Evolutionary conservation across 2,888 invertebrate genomes (phyloP).

Genomic region (Caenorhabditis sp.): DNA sequence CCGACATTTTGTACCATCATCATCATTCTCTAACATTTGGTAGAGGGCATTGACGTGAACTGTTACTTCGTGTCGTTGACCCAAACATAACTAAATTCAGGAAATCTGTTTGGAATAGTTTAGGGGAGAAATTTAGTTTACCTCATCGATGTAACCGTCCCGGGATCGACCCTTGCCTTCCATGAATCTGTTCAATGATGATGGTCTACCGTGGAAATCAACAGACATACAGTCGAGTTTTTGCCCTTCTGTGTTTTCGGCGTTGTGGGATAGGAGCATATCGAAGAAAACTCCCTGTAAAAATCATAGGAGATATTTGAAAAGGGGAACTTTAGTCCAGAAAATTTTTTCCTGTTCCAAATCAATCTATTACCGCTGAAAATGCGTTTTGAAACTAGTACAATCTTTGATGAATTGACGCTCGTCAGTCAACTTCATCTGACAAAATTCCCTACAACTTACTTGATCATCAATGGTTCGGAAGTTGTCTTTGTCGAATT

Average conservation of each 20-base stretch:
- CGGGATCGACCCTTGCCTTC: conserved; percentile 66
- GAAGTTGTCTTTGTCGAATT: conserved; percentile 61
- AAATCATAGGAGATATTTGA: too few relatives aligned
- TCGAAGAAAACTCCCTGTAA: conserved; percentile 69
- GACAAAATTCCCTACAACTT: too few relatives aligned
- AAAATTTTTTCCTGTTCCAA: too few relatives aligned
- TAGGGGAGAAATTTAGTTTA: too few relatives aligned
- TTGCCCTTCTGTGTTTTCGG: conserved; percentile 61
- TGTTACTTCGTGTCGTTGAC: conserved; percentile 63
- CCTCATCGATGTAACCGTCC: conserved; percentile 67
- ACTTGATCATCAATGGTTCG: conserved; percentile 60
- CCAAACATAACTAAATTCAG: conserved; percentile 65
- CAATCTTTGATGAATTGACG: too few relatives aligned
- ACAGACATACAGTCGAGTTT: conserved; percentile 68
- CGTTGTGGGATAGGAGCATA: conserved; percentile 66
- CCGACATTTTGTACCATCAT: conserved; percentile 65
- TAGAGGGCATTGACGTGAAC: conserved; percentile 65
- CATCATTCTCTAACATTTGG: conserved; percentile 68
- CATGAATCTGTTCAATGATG: conserved; percentile 67
- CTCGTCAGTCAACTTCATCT: too few relatives aligned
- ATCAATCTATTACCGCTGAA: too few relatives aligned
- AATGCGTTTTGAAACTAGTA: too few relatives aligned
- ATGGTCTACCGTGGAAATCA: conserved; percentile 68
- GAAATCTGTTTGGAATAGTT: too few relatives aligned
- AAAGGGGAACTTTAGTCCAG: too few relatives aligned